Evolutionary conservation across 2,888 invertebrate species (phyloP).

Genomic region (Xylophagus ater): DNA sequence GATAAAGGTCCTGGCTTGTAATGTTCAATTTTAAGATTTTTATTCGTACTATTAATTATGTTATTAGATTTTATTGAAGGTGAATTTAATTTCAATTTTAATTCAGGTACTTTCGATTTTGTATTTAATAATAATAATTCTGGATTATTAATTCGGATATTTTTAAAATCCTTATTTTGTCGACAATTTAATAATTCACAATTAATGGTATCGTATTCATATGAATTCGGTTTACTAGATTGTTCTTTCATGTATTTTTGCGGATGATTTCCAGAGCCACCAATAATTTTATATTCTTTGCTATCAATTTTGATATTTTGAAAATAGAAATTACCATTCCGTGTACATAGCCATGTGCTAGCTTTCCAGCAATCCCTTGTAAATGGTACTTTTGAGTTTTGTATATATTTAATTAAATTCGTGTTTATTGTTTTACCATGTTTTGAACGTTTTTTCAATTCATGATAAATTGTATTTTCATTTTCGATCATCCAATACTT

Average conservation of each 20-base stretch:
- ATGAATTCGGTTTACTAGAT: constrained; percentile 17
- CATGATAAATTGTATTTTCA: constrained; percentile 33
- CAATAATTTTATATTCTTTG: constrained; percentile 26
- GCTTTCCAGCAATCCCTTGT: constrained; percentile 36
- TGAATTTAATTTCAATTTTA: not conserved
- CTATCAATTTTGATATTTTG: constrained; percentile 30
- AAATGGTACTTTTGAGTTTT: constrained; percentile 30
- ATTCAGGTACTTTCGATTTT: not conserved
- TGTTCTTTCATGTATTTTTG: constrained; percentile 26
- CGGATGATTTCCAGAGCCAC: constrained; percentile 31
- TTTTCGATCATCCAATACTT: constrained; percentile 38
- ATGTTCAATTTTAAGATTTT: constrained; percentile 16
- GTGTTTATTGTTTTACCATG: constrained; percentile 28
- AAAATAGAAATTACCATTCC: constrained; percentile 33
- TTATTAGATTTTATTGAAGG: no score
- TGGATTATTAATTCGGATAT: constrained; percentile 8
- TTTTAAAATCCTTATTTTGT: constrained; percentile 9
- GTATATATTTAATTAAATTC: constrained; percentile 26
- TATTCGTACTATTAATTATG: not conserved
- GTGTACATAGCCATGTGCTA: constrained; percentile 33
- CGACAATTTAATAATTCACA: no score
- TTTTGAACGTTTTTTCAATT: constrained; percentile 31
- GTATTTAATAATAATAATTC: no score
- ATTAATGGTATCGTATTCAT: no score
- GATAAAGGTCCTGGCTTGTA: constrained; percentile 35